Evolutionary conservation across 2,797 vertebrate species (phyloP), one percentile per base, ranked within the genome.

Genomic region (Trematomus bernacchii): DNA sequence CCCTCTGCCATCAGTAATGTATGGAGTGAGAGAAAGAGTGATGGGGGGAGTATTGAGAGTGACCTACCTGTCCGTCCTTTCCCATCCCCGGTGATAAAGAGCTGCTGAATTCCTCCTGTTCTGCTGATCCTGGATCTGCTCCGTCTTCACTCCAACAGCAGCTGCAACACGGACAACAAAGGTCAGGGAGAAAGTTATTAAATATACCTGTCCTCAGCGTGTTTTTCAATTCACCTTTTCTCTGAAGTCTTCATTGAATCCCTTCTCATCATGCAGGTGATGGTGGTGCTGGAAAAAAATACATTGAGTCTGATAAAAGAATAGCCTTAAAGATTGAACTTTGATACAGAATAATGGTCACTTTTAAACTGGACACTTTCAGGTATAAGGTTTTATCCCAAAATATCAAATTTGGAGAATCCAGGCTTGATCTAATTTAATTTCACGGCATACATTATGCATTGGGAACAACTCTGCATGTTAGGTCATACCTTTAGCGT

Each of bases 301-400:
- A 84, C 78, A 87, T 80, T 77, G 72, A 27, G 65, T 77, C 82
- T 67, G 66, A 75, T 73, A 12, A 21, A 16, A 71, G 51, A 50
- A 67, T 33, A 76, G 18, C 48, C 37, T 52, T 9, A 50, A 48
- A 66, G 50, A 53, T 74, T 65, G 5, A 65, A 66, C 63, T 68
- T 19, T 43, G 76, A 82, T 27, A 30, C 4, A 57, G 71, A 50
- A 46, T 4, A 52, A 59, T 19, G 10, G 55, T 65, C 57, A 21
- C 42, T 66, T 66, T 69, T 42, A 43, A 76, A 55, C 23, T 65
- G 46, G 58, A 63, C 57, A 21, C 42, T 52, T 48, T 27, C 27
- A 27, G 27, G 27, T 27, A 5, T 27, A 27, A 27, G 27, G 27
- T 5, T 27, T 27, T 27, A 27, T 27, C 27, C 27, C 27, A 27